Percentiles rank a stretch among this genome's conserved stretches.
phyloP scores from a whole-genome alignment of 2,888 invertebrate species.

The Archips crataeganus region DNA sequence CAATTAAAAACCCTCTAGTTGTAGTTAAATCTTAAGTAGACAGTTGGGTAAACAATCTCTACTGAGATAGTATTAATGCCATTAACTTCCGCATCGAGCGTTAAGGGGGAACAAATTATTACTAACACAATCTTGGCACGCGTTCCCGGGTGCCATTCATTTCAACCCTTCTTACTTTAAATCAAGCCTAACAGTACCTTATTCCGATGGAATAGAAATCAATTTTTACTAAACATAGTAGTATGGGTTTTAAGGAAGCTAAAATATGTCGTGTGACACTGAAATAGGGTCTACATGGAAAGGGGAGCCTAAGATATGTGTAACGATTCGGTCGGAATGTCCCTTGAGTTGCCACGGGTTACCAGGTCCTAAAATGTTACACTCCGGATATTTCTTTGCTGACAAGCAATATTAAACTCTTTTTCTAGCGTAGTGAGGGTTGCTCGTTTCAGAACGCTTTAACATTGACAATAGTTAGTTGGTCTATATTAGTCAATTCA shows the following conservation, averaged over 20 bases:
- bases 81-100: conserved; percentile 26
- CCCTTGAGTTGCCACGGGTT: background rate
- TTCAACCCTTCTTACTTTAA: conserved; percentile 2
- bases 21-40: background rate
- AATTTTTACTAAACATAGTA: background rate
- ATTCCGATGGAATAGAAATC: background rate
- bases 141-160: background rate
- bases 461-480: no score
- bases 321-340: background rate
- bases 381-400: no score
- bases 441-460: no score
- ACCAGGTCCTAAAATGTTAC: background rate
- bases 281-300: background rate
- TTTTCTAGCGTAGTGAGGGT: no score
- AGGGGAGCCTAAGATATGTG: background rate
- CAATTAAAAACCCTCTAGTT: background rate
- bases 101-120: conserved; percentile 29
- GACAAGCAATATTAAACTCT: no score
- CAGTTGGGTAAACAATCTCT: conserved; percentile 5
- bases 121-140: conserved; percentile 28
- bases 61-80: conserved; percentile 22
- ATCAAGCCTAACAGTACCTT: background rate
- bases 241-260: background rate
- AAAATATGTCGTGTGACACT: background rate
- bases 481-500: no score